Evolutionary conservation across 2,113 vertebrate species (phyloP).

Genomic region (Emberiza fucata): DNA sequence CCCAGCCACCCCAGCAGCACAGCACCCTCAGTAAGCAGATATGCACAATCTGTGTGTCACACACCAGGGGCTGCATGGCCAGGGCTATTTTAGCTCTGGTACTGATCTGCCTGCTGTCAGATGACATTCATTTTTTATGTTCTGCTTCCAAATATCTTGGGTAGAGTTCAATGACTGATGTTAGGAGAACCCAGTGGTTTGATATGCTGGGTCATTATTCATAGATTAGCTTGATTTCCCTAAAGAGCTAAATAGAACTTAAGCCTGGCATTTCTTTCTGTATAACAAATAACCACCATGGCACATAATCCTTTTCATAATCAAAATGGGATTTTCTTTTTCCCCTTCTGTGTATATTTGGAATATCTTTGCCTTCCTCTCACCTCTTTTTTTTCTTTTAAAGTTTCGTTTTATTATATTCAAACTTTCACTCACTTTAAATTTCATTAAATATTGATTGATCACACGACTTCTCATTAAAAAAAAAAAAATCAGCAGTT

Average conservation of each 20-base stretch:
- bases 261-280: neutral
- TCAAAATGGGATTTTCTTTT: neutral
- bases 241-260: neutral
- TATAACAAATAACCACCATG: neutral
- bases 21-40: neutral
- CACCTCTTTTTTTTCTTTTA: neutral
- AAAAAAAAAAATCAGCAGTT: neutral
- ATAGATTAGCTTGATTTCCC: neutral
- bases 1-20: neutral
- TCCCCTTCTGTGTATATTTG: neutral
- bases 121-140: constrained; percentile 52
- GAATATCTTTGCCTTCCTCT: neutral
- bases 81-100: constrained; percentile 52
- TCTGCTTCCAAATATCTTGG: constrained; percentile 32
- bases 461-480: neutral
- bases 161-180: neutral
- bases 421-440: neutral
- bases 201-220: neutral
- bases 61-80: constrained; percentile 22
- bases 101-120: constrained; percentile 42
- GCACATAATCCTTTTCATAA: neutral
- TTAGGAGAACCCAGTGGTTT: neutral
- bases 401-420: neutral
- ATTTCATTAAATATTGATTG: neutral
- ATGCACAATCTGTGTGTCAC: neutral